These are phyloP conservation scores for Hyaena hyaena DNA, from an alignment of 2,113 vertebrate genomes.

Conservation along the genomic window DNA sequence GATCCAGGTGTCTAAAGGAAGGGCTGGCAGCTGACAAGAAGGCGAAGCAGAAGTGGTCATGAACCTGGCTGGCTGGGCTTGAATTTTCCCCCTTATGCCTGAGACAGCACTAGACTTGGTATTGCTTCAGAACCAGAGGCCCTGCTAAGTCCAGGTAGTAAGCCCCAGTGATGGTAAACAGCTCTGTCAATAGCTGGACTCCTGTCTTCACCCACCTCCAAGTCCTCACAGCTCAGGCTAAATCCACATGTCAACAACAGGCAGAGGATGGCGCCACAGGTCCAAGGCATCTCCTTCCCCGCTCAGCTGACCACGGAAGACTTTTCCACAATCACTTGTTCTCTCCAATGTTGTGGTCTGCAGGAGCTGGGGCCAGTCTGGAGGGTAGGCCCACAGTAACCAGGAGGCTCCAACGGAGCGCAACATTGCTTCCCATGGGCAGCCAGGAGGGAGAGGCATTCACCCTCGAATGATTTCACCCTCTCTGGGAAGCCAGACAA, in stretches of 20 bases:
- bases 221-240: neutral
- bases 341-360: neutral
- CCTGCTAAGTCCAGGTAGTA: neutral
- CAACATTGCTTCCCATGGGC: neutral
- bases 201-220: neutral
- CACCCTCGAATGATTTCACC: neutral
- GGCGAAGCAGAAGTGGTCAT: neutral
- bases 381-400: neutral
- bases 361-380: neutral
- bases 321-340: neutral
- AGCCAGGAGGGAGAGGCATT: neutral
- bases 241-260: neutral
- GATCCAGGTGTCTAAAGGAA: neutral
- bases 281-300: neutral
- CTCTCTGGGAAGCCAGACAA: fast-evolving
- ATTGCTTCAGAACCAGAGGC: neutral
- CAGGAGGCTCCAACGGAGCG: neutral
- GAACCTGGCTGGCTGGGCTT: neutral
- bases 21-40: conserved; percentile 26
- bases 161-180: neutral
- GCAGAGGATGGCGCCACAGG: neutral
- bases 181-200: neutral
- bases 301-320: neutral
- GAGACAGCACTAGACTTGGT: neutral
- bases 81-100: neutral